A percentile compares a stretch with the other conserved stretches of the same genome.
Evolutionary conservation across 37 sponge, comb jelly and placozoan species (phyloP).

Genomic region (Ianthella basta): DNA sequence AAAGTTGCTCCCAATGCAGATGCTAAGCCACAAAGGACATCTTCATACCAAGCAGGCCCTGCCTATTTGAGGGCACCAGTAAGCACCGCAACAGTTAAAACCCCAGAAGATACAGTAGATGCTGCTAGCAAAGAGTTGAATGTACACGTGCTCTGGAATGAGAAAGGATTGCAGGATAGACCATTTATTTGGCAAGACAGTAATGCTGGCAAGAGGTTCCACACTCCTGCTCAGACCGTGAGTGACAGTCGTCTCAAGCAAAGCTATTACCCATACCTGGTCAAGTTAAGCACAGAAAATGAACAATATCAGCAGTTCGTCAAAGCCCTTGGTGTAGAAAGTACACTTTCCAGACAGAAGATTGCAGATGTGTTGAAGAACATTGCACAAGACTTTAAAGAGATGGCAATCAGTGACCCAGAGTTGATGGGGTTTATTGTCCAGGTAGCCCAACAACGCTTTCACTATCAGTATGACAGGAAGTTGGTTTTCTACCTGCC

Average conservation of each 20-base stretch:
- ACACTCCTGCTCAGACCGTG: constrained; percentile 23
- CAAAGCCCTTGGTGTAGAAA: constrained; percentile 19
- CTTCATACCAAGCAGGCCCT: too few species aligned
- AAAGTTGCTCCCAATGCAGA: too few species aligned
- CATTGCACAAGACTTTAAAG: not conserved
- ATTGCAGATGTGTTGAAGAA: not conserved
- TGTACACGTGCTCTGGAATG: too few species aligned
- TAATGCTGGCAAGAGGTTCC: not conserved
- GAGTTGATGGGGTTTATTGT: not conserved
- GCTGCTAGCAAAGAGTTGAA: too few species aligned
- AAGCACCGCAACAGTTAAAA: too few species aligned
- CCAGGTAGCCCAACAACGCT: not conserved
- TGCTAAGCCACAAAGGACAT: too few species aligned
- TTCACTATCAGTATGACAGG: not conserved
- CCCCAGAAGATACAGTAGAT: too few species aligned
- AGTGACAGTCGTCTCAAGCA: not conserved
- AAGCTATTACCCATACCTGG: constrained; percentile 43
- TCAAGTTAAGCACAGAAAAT: constrained; percentile 34
- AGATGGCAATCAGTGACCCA: not conserved
- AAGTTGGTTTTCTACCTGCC: constrained; percentile 21
- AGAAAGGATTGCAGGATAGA: too few species aligned
- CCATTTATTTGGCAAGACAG: constrained; percentile 55
- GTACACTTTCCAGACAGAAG: not conserved
- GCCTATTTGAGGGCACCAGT: too few species aligned
- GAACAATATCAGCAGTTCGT: constrained; percentile 9